phyloP scores from a whole-genome alignment of 1,140 invertebrate species.

The Zaprionus ghesquierei region DNA sequence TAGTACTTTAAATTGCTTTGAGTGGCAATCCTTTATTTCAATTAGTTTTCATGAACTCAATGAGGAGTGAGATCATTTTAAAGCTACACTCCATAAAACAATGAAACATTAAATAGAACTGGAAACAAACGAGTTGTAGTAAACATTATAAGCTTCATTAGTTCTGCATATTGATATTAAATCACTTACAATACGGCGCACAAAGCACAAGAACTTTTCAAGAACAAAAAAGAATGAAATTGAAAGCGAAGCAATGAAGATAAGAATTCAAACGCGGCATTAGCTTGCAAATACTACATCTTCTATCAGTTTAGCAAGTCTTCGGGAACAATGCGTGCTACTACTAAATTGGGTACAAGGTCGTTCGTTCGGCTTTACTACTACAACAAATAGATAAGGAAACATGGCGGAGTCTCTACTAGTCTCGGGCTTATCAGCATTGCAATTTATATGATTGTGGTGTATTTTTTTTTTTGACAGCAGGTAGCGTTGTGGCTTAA shows the following conservation, averaged over 20 bases:
- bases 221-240: neutral
- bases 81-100: neutral
- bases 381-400: slow-evolving; percentile 22
- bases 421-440: slow-evolving; percentile 20
- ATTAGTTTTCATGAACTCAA: neutral
- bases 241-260: neutral
- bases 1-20: neutral
- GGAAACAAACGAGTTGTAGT: neutral
- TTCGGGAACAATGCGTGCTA: slow-evolving; percentile 1
- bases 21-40: neutral
- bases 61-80: neutral
- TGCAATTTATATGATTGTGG: neutral
- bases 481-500: neutral
- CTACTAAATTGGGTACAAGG: slow-evolving; percentile 34
- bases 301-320: neutral
- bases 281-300: neutral
- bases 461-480: slow-evolving; percentile 8
- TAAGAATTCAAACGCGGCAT: neutral
- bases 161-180: neutral
- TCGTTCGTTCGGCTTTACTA: neutral
- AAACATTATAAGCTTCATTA: neutral
- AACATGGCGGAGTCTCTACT: neutral
- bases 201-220: neutral
- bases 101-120: neutral
- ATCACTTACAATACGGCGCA: too few species aligned